Conservation (phyloP, 2,113 vertebrate genomes). For the Phylloscopus trochiloides region DNA sequence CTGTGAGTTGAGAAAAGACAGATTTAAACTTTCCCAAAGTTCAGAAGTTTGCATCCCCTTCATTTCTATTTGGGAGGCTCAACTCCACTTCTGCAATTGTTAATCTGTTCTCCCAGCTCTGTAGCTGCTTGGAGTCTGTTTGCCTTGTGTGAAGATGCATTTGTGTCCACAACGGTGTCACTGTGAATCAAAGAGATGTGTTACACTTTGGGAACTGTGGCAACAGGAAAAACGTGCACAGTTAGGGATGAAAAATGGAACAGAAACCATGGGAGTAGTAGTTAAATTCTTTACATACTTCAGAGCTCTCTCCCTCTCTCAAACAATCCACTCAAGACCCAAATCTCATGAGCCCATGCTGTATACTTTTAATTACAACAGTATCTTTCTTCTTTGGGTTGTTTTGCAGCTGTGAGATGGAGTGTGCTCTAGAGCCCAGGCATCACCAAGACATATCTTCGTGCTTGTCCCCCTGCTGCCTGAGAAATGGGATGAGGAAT, state of each 20-base stretch:
- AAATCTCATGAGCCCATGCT: not conserved
- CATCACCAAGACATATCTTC: not conserved
- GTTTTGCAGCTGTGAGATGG: not conserved
- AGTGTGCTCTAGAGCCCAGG: not conserved
- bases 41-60: constrained; percentile 53
- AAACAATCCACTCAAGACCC: not conserved
- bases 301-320: not conserved
- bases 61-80: constrained; percentile 26
- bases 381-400: not conserved
- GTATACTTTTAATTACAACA: not conserved
- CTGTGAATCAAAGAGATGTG: not conserved
- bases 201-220: not conserved
- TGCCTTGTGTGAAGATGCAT: not conserved
- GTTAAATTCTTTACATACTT: constrained; percentile 31
- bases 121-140: not conserved
- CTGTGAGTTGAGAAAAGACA: constrained; percentile 55
- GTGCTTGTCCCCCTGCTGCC: not conserved
- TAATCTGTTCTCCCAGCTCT: not conserved
- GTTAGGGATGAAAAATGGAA: not conserved
- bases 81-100: not conserved
- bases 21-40: constrained; percentile 56
- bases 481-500: not conserved
- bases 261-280: not conserved
- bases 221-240: not conserved
- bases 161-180: not conserved